Base-by-base conservation (phyloP, 2,888 invertebrate species). In the Hololepta plana region DNA sequence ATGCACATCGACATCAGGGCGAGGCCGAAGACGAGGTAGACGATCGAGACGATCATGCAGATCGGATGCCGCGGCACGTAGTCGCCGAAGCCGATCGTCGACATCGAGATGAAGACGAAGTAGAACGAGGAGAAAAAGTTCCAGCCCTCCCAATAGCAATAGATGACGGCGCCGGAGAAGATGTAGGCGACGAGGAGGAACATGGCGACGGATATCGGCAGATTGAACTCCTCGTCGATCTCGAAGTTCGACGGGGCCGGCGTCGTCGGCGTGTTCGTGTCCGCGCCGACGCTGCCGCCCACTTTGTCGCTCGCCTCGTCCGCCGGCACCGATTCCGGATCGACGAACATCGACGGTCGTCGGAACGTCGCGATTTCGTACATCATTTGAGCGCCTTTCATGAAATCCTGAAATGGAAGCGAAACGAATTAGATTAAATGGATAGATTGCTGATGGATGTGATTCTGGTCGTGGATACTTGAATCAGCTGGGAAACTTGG, bases 1-100 rank as follows among this genome's bases (percentile, higher is more conserved):
- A 96, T 85, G 53, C 88, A 87, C 91, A 95, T 93, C 38, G 93
- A 88, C 26, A 93, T 93, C 11, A 96, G 60, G 1, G 95, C 87
- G 32, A 96, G 60, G 4, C 96, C 96, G 42, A 96, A 85, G 12
- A 95, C 76, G 29, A 96, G 60, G 48, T 96, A 93, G 23, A 91
- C 65, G 42, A 91, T 90, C 17, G 88, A 85, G 28, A 79, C 68
- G 64, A 95, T 79, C 73, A 95, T 85, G 41, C 68, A 72, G 37
- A 72, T 63, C 1, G 90, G 88, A 55, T 87, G 80, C 49, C 77
- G 66, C 2, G 91, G 91, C 0, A 90, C 81, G 34, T 77, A 65
- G 56, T 93, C 91, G 3, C 91, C 91, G 40, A 93, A 82, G n/a
- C 95, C 95, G 30, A 96, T 91, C 1, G 95, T 96, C 2, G 88